Evolutionary conservation across 2,113 vertebrate species (phyloP).

Genomic region (Paedocypris sp.): DNA sequence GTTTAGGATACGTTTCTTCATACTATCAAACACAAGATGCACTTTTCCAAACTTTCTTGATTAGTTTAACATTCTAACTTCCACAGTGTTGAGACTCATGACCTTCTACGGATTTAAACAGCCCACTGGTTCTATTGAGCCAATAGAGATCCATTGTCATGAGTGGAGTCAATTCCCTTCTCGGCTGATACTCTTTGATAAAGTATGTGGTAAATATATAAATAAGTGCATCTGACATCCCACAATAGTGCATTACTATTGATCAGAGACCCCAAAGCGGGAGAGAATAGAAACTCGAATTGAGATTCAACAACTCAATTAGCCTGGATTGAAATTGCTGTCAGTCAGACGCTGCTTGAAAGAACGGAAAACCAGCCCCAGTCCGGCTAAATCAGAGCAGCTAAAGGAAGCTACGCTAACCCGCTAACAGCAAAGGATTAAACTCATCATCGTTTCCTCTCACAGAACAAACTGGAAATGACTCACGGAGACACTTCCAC

Average conservation of each 20-base stretch:
- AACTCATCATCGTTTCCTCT: conserved; percentile 1
- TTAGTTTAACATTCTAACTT: too few species aligned
- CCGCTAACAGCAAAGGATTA: background rate
- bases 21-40: too few species aligned
- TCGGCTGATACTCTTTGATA: conserved; percentile 39
- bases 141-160: too few species aligned
- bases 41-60: too few species aligned
- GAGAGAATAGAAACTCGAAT: conserved; percentile 11
- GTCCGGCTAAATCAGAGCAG: background rate
- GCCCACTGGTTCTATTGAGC: background rate
- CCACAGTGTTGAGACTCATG: too few species aligned
- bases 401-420: background rate
- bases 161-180: conserved; percentile 25
- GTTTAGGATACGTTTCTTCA: conserved; percentile 42
- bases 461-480: conserved; percentile 33
- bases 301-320: conserved; percentile 46
- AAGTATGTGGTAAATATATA: conserved; percentile 26
- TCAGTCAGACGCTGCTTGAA: conserved; percentile 32
- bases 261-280: conserved; percentile 41
- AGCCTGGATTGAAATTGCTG: conserved; percentile 43
- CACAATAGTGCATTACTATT: conserved; percentile 48
- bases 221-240: conserved; percentile 41
- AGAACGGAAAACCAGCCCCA: background rate
- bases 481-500: background rate
- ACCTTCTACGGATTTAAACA: conserved; percentile 18